Evolutionary conservation across 2,888 invertebrate genomes (phyloP).

Genomic region (Furcula furcula): DNA sequence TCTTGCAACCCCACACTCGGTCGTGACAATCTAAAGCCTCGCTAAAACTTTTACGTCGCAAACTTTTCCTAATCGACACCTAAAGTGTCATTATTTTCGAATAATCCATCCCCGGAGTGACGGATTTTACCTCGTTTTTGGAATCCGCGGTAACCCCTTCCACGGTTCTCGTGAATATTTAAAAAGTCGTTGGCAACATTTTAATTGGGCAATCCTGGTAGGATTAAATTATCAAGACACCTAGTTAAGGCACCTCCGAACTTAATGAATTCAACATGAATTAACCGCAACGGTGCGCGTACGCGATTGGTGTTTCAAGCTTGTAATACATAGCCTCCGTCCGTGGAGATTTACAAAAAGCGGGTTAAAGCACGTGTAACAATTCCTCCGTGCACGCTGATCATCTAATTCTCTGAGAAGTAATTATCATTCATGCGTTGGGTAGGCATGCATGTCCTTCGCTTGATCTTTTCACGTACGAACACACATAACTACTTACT

Average conservation of each 20-base stretch:
- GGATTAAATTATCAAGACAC: slow-evolving; percentile 82
- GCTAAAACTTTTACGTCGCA: slow-evolving; percentile 43
- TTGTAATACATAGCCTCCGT: slow-evolving; percentile 10
- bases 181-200: slow-evolving; percentile 80
- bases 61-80: slow-evolving; percentile 76
- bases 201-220: slow-evolving; percentile 77
- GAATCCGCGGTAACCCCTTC: slow-evolving; percentile 65
- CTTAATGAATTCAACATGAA: slow-evolving; percentile 79
- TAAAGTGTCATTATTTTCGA: slow-evolving; percentile 76
- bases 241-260: slow-evolving; percentile 73
- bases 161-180: slow-evolving; percentile 67
- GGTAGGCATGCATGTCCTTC: too few relatives aligned
- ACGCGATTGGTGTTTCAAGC: slow-evolving; percentile 16
- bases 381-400: too few relatives aligned
- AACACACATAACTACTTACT: too few relatives aligned
- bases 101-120: slow-evolving; percentile 68
- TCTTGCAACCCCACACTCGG: slow-evolving; percentile 2
- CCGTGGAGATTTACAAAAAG: too few relatives aligned
- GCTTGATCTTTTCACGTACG: too few relatives aligned
- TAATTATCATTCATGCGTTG: too few relatives aligned
- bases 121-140: slow-evolving; percentile 72
- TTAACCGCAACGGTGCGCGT: slow-evolving; percentile 47
- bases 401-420: too few relatives aligned
- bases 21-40: slow-evolving; percentile 46
- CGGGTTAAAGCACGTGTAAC: too few relatives aligned